Conservation (phyloP, 1,140 invertebrate genomes). For the Bathynomus jamesi region DNA sequence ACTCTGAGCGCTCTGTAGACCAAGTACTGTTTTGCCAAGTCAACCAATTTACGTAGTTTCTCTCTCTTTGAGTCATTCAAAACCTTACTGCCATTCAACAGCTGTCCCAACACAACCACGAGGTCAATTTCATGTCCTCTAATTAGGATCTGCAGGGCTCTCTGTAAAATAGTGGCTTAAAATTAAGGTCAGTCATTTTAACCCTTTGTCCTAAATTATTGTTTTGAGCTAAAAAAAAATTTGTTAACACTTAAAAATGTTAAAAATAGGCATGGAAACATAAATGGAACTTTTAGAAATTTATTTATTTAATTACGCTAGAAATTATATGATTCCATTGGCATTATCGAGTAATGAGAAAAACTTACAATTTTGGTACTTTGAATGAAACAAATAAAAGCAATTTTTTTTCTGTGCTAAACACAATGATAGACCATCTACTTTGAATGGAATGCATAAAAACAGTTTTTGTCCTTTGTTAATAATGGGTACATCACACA, state of each 20-base stretch:
- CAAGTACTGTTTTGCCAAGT: conserved; percentile 42
- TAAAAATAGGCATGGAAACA: no score
- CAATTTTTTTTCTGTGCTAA: no score
- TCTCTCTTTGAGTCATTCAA: not conserved
- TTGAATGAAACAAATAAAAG: no score
- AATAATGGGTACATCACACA: no score
- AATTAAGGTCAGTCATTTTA: not conserved
- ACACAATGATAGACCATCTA: no score
- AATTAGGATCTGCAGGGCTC: conserved; percentile 44
- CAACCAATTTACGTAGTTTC: conserved; percentile 34
- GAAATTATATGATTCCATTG: no score
- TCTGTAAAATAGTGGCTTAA: conserved; percentile 39
- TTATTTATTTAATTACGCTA: no score
- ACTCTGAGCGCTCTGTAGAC: conserved; percentile 44
- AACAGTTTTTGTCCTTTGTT: not conserved
- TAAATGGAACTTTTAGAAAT: no score
- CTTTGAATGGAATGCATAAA: not conserved
- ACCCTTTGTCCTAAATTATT: no score
- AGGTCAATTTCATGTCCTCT: conserved; percentile 47
- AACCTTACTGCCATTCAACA: conserved; percentile 35
- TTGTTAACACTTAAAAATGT: no score
- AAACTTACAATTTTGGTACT: not conserved
- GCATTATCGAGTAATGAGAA: not conserved
- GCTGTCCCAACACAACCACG: conserved; percentile 42
- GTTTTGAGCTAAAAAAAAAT: no score